Evolutionary conservation across 2,888 invertebrate genomes (phyloP).

Genomic region (Omphaloscelis lunosa): DNA sequence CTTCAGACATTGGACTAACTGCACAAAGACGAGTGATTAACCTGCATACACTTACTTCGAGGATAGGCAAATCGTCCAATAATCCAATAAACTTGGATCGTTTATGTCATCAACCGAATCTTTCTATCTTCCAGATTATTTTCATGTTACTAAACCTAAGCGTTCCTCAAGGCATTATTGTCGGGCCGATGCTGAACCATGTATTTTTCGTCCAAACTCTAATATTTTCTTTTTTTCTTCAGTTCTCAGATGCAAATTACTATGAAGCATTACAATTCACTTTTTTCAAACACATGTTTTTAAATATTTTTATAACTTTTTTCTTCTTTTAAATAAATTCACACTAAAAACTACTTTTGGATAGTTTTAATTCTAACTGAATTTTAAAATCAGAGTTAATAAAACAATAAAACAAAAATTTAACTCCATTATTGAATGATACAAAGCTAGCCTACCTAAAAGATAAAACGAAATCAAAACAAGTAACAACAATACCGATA

Average conservation of each 20-base stretch:
- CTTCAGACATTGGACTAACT: slow-evolving; percentile 19
- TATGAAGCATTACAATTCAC: no score
- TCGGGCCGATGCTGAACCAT: no score
- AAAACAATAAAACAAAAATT: background rate
- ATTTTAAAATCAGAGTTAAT: background rate
- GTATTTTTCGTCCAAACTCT: no score
- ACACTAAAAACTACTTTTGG: background rate
- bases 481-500: background rate
- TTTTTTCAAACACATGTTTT: no score
- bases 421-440: background rate
- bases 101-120: background rate
- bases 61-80: background rate
- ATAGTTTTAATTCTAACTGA: background rate
- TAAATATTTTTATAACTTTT: no score
- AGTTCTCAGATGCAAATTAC: no score
- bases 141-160: no score
- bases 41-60: background rate
- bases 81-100: background rate
- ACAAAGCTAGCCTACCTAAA: background rate
- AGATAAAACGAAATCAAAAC: background rate
- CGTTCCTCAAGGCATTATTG: no score
- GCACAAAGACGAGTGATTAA: background rate
- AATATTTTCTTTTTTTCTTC: no score
- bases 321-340: no score
- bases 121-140: no score